These are phyloP conservation scores for Ceratoteleas bidentatus DNA, from an alignment of 1,140 invertebrate genomes.

Conservation along the genomic window DNA sequence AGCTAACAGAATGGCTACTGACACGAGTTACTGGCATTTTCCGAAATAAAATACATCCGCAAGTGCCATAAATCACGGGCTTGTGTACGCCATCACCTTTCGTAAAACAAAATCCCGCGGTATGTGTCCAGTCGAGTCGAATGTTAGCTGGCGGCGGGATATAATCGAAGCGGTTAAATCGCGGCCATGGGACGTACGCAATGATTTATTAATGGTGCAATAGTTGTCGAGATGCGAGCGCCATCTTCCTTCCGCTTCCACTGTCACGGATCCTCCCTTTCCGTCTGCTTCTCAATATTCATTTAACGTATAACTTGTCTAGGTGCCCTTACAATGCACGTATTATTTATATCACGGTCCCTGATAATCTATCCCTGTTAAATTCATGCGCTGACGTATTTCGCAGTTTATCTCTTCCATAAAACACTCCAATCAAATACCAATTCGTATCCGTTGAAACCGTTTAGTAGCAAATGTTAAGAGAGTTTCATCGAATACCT, in stretches of 20 bases:
- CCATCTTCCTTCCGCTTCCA: slow-evolving; percentile 50
- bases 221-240: slow-evolving; percentile 35
- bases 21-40: slow-evolving; percentile 52
- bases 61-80: slow-evolving; percentile 52
- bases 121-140: slow-evolving; percentile 51
- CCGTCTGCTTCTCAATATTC: slow-evolving; percentile 43
- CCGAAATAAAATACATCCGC: slow-evolving; percentile 57
- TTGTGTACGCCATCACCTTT: slow-evolving; percentile 61
- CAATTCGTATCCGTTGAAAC: too few species aligned
- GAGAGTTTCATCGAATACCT: too few species aligned
- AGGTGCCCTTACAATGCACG: slow-evolving; percentile 49
- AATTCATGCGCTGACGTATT: slow-evolving; percentile 12
- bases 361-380: slow-evolving; percentile 15
- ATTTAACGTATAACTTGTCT: slow-evolving; percentile 57
- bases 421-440: slow-evolving; percentile 9
- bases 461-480: too few species aligned
- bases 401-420: slow-evolving; percentile 4
- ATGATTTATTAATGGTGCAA: slow-evolving; percentile 71
- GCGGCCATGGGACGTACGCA: slow-evolving; percentile 52
- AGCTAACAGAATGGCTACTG: slow-evolving; percentile 57
- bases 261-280: slow-evolving; percentile 42
- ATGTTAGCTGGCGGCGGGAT: slow-evolving; percentile 56
- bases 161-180: slow-evolving; percentile 69
- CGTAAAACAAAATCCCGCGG: slow-evolving; percentile 64
- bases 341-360: slow-evolving; percentile 36